Evolutionary conservation across 1,140 invertebrate genomes (phyloP), one percentile per base, ranked within the genome.

Genomic region (Neodiprion virginianus): DNA sequence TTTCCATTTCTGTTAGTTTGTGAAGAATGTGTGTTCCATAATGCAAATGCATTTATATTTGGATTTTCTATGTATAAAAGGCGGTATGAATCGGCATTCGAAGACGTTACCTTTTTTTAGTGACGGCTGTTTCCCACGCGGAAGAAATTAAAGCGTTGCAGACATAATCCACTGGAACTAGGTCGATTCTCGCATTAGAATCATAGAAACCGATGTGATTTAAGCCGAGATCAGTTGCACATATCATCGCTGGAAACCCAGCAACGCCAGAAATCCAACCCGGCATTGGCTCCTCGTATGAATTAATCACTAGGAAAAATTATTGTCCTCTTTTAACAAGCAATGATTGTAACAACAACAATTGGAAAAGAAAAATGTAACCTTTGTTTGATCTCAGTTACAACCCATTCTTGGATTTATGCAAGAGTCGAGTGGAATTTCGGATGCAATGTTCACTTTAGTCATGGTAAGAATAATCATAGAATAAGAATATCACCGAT

Each of bases 241-340:
- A 82, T 4, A 88, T 74, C 0, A 89, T 69, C 12, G 88, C 92
- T 80, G 91, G 90, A 3, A 92, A 91, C 14, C 93, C 93, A 83
- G 93, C 92, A 73, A 92, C 87, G 82, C 92, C 93, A 78, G 95
- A 93, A 21, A 93, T 92, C 93, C 93, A 95, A 10, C 92, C 91
- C 23, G 83, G 82, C 17, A 83, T 53, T 12, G 88, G 88, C 73
- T 89, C 87, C 7, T 80, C 77, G 8, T 76, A 77, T 1, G 87
- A 78, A 8, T 85, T 81, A 3, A 80, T 73, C 21, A 88, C 88
- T 87, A 72, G 7, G 81, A 75, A 53, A 3, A 40, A 40, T 40
- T 40, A 40, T 40, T 40, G 1, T 5, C 5, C 2, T 40, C 28
- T 40, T 40, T 40, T 5, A 40, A 40, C 5, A 5, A 3, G 28